Base-by-base conservation (phyloP, 2,888 invertebrate species). In the Noctua janthe region DNA sequence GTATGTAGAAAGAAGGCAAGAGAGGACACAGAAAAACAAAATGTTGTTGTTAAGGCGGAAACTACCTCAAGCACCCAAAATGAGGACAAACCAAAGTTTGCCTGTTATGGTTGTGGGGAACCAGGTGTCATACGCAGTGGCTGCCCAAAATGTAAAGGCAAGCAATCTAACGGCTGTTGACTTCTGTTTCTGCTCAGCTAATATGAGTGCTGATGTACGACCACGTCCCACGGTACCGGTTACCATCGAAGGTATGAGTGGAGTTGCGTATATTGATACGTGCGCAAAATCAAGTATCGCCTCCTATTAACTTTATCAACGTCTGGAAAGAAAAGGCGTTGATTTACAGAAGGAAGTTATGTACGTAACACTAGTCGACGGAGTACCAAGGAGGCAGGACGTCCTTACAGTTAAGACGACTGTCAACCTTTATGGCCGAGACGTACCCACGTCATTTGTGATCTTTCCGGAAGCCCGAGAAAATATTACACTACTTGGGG, bases 71-170 rank as follows among this genome's bases (percentile, higher is more conserved):
- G 64, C 3, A 4, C 66, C 0, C 11, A 71, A 67, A n/a, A 35
- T 35, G 72, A 75, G 10, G 59, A 6, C 54, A 76, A 73, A 47
- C 80, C 78, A 2, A 85, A 80, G 71, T 74, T 88, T 74, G 23
- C 86, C 1, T 88, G 86, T 79, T 87, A 87, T 47, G 86, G 85
- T 4, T 87, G 87, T 75, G 86, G 88, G 15, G 73, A 74, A 11
- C 83, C 84, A 29, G 82, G 84, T 0, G 79, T 84, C 0, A 69
- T 82, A 23, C 73, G 87, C 0, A 84, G 78, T 39, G 43, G 73
- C 17, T 73, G 73, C 10, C 67, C 43, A 1, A 67, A 73, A 1
- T 73, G 67, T 6, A 73, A 80, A 56, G 5, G 17, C 5, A 70
- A 43, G 43, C 3, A 76, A 11, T 43, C 76, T 23, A 49, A 72